Evolutionary conservation across 2,888 invertebrate genomes (phyloP).

Genomic region (Odontomyia ornata): DNA sequence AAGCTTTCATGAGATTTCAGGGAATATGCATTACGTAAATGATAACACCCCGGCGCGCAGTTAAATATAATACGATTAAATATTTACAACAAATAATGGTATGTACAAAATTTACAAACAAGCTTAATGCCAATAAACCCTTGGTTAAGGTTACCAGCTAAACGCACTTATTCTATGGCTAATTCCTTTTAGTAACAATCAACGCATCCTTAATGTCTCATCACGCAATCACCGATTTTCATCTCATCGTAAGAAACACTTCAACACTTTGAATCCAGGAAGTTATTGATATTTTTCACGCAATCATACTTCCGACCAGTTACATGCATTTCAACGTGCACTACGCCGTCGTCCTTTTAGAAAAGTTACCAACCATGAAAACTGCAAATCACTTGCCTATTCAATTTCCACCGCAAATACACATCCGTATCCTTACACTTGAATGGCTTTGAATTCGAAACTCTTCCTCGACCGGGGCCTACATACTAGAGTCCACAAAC

Average conservation of each 20-base stretch:
- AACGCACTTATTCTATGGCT: no score
- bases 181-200: no score
- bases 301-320: neutral
- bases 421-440: neutral
- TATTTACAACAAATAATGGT: no score
- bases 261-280: neutral
- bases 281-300: slow-evolving; percentile 25
- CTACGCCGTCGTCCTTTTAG: neutral
- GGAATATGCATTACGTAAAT: no score
- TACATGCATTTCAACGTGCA: neutral
- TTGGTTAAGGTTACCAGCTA: no score
- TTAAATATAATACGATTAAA: no score
- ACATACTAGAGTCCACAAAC: neutral
- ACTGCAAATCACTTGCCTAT: slow-evolving; percentile 30
- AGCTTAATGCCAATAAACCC: no score
- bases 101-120: no score
- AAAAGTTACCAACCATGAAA: neutral
- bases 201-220: neutral
- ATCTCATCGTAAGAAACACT: slow-evolving; percentile 16
- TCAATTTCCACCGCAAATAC: slow-evolving; percentile 1
- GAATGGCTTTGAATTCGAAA: neutral
- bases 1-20: no score
- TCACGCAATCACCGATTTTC: slow-evolving; percentile 22
- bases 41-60: no score
- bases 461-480: neutral